Percentiles rank a stretch among this genome's conserved stretches.
Evolutionary conservation across 2,113 vertebrate species (phyloP).

Genomic region (Pantherophis guttatus): DNA sequence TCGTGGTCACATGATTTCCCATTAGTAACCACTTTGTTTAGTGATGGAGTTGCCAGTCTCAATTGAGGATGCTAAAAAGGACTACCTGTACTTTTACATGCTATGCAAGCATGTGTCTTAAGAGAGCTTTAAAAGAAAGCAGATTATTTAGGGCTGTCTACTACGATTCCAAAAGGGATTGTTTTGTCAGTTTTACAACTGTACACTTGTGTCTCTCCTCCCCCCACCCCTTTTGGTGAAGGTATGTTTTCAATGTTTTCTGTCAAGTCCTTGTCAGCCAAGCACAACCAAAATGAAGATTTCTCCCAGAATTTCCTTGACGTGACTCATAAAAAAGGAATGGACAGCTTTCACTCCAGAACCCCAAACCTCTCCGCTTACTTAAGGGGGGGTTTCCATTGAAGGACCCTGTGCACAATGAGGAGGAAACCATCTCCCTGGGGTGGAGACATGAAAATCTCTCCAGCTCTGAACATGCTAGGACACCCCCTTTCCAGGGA

Average conservation of each 20-base stretch:
- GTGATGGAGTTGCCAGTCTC: background rate
- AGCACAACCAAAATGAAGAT: background rate
- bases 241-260: background rate
- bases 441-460: background rate
- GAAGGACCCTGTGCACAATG: background rate
- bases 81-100: background rate
- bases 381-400: background rate
- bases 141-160: background rate
- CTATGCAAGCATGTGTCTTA: background rate
- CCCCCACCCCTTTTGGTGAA: background rate
- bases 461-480: background rate
- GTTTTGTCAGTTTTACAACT: background rate
- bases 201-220: background rate
- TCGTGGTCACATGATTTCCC: background rate
- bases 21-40: background rate
- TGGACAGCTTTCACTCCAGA: background rate
- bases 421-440: background rate
- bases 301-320: background rate
- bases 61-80: background rate
- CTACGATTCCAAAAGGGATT: background rate
- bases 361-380: background rate
- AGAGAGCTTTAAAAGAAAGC: background rate
- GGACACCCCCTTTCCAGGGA: background rate
- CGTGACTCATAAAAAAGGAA: background rate
- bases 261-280: background rate